Base-by-base conservation (phyloP, 1,140 invertebrate species). In the Theocolax elegans region DNA sequence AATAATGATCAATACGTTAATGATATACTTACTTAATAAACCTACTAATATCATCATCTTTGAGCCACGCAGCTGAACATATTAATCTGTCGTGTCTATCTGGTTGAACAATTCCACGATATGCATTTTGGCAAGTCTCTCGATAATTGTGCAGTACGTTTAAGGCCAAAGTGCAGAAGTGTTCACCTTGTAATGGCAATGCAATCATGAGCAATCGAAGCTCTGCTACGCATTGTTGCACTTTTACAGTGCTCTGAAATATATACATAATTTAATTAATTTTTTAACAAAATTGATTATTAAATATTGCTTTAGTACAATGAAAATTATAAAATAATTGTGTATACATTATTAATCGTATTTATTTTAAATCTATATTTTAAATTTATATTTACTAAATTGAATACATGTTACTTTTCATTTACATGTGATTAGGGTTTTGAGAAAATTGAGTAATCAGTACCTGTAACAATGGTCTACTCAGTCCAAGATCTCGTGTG, bases 41-140 rank as follows among this genome's bases (percentile, higher is more conserved):
- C 71, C 95, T 86, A 81, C 91, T 95, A 64, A 98, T 97, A 81
- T 98, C 96, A 74, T 96, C 94, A 84, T 98, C 96, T 73, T 95
- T 95, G 1, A 96, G 89, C 96, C 96, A 98, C 27, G 92, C 91
- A 7, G 95, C 93, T 77, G 94, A 96, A 67, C 95, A 92, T 35
- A 96, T 91, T 58, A 91, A 85, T 74, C 91, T 91, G 75, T 95
- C 93, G 76, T 94, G 92, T 0, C 90, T 89, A 72, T 93, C 92
- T n/a, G 92, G 90, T 77, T 93, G 92, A 1, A 94, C 92, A 67
- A 94, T 93, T 64, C 90, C 90, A 59, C 88, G 86, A 81, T 95
- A 95, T 7, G 92, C 92, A 3, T 88, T 87, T 75, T 91, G 88
- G 78, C 93, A 94, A 10, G 91, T 92, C 75, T 94, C 92, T 15